Evolutionary conservation across 2,888 invertebrate genomes (phyloP).

Genomic region (Xestia sexstrigata): DNA sequence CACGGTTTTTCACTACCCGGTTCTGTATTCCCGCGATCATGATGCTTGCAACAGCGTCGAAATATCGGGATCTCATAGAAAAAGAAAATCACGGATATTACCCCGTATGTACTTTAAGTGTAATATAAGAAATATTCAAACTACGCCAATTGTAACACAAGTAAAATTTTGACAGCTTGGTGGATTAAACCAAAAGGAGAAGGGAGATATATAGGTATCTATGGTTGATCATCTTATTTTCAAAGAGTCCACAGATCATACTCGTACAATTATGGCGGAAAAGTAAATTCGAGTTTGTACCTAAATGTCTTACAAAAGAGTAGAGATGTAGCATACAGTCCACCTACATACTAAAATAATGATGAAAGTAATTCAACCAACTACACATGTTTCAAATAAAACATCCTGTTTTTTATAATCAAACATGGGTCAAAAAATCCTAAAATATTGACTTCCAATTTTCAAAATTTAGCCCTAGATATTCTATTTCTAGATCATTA

Average conservation of each 20-base stretch:
- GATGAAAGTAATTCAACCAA: not conserved
- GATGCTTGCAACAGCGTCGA: no score
- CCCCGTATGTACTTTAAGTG: no score
- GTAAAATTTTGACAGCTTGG: not conserved
- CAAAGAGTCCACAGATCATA: not conserved
- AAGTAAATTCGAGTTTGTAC: not conserved
- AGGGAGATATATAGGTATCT: not conserved
- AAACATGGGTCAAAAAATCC: not conserved
- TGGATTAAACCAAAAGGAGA: not conserved
- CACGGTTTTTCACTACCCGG: no score
- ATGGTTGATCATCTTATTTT: not conserved
- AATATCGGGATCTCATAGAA: no score
- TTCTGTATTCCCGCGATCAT: no score
- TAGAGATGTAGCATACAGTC: not conserved
- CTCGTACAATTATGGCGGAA: not conserved
- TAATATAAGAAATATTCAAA: not conserved
- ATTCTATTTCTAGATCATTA: slow-evolving; percentile 29
- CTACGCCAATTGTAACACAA: not conserved
- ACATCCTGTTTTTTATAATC: not conserved
- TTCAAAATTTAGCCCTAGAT: not conserved
- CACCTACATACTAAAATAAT: not conserved
- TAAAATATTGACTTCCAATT: not conserved
- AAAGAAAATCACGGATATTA: no score
- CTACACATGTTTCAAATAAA: not conserved
- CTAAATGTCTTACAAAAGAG: not conserved